Evolutionary conservation across 2,888 invertebrate genomes (phyloP), one percentile per base, ranked within the genome.

Genomic region (Philaethria dido): DNA sequence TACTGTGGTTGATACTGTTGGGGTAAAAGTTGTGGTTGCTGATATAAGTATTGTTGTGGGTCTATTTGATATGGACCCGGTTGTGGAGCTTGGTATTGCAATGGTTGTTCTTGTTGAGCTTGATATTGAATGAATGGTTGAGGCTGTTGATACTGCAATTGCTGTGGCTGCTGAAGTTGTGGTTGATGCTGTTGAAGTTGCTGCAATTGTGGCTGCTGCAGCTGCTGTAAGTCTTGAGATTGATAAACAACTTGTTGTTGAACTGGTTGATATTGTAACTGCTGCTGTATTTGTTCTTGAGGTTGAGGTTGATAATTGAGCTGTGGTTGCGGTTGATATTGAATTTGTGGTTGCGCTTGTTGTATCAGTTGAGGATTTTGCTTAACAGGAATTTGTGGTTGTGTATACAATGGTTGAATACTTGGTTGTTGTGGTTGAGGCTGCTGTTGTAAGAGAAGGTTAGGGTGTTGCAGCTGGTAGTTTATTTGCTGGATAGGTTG

Each of bases 401-500:
- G 70, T 14, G 52, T 62, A 59, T 67, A 60, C n/a, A 29, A 13
- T 50, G 66, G 69, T 29, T 54, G 62, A 66, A 73, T 74, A 48
- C 68, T 70, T 44, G 72, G 73, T 60, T 71, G 71, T 50, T 70
- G 69, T n/a, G 68, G 54, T 44, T 71, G 73, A 44, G 69, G 69
- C 16, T 72, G 69, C 36, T 62, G 54, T 48, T 74, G 73, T 57
- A 65, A 54, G 16, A 55, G 9, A 14, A 67, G 68, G 45, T 67
- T 69, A 11, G 71, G 69, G 33, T 74, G 75, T 62, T 75, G 74
- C 1, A 73, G 70, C 39, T 78, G 77, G 29, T 74, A 74, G 39
- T 69, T 72, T 44, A 75, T 72, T 55, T 75, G 77, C 42, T 66
- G 42, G 14, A 66, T 47, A 48, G 69, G 62, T 52, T 72, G 72